Conservation (phyloP, 2,113 vertebrate species). For the Paramisgurnus dabryanus region DNA sequence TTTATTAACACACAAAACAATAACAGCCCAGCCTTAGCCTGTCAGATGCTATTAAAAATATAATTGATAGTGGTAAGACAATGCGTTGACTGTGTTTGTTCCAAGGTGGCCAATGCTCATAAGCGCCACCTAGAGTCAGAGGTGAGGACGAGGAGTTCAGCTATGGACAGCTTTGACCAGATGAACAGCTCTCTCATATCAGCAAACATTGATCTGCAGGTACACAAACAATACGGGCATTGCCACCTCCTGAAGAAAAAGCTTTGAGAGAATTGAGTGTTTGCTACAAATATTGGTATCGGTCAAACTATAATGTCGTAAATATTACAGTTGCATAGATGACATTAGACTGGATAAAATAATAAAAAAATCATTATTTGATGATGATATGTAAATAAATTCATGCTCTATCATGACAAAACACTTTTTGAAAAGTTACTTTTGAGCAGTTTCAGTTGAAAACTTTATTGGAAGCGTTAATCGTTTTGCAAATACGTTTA, state of each 20-base stretch:
- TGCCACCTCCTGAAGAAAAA: not conserved
- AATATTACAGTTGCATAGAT: too few relatives aligned
- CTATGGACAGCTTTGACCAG: conserved; percentile 89
- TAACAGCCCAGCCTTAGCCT: not conserved
- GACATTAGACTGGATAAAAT: too few relatives aligned
- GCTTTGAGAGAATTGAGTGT: not conserved
- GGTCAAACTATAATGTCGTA: too few relatives aligned
- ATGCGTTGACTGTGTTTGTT: conserved; percentile 36
- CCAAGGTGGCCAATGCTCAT: conserved; percentile 81
- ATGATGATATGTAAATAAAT: too few relatives aligned
- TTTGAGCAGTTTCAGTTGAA: too few relatives aligned
- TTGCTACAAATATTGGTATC: not conserved
- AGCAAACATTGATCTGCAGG: conserved; percentile 89
- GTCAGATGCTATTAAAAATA: not conserved
- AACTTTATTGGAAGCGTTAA: too few relatives aligned
- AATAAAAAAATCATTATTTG: too few relatives aligned
- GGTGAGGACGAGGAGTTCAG: conserved; percentile 80
- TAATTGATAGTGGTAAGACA: not conserved
- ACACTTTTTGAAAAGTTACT: too few relatives aligned
- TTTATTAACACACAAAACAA: not conserved
- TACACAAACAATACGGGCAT: conserved; percentile 47
- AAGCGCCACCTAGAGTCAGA: conserved; percentile 84
- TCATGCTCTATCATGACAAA: too few relatives aligned
- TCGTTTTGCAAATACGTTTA: not conserved
- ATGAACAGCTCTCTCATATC: conserved; percentile 88